Conservation (phyloP, 1,140 invertebrate species). For the Drosophila insularis region DNA sequence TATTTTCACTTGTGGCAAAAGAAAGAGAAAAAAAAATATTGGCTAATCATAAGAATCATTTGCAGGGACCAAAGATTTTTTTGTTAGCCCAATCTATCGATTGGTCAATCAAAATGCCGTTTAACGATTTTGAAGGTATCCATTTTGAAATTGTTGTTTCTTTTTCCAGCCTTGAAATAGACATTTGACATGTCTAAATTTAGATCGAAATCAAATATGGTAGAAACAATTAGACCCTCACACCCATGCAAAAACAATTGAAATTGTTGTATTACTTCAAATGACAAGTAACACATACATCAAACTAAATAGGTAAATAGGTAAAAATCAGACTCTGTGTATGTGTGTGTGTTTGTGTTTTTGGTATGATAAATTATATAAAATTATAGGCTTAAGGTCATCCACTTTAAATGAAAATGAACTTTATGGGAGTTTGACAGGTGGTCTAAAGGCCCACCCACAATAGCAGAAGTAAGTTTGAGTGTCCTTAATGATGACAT, state of each 20-base stretch:
- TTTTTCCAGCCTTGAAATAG: slow-evolving; percentile 4
- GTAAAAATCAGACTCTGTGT: neutral
- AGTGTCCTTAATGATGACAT: slow-evolving; percentile 2
- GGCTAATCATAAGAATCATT: slow-evolving; percentile 8
- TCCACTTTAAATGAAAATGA: neutral
- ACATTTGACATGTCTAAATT: slow-evolving; percentile 15
- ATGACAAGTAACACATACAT: slow-evolving; percentile 1
- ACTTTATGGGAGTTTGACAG: slow-evolving; percentile 3
- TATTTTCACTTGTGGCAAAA: neutral
- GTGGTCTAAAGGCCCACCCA: neutral
- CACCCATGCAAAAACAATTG: slow-evolving; percentile 5
- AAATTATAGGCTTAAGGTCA: slow-evolving; percentile 20
- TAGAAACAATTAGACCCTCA: slow-evolving; percentile 10
- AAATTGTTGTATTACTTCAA: slow-evolving; percentile 11
- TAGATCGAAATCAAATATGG: slow-evolving; percentile 4
- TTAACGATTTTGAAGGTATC: neutral
- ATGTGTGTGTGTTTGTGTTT: neutral
- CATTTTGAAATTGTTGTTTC: neutral
- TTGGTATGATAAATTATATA: slow-evolving; percentile 11
- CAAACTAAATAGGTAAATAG: neutral
- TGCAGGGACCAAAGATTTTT: neutral
- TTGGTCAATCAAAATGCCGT: neutral
- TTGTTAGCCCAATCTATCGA: neutral
- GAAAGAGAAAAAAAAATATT: neutral
- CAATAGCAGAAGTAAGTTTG: neutral